Conservation (phyloP, 2,888 invertebrate genomes). For the Stegana nigrithorax region DNA sequence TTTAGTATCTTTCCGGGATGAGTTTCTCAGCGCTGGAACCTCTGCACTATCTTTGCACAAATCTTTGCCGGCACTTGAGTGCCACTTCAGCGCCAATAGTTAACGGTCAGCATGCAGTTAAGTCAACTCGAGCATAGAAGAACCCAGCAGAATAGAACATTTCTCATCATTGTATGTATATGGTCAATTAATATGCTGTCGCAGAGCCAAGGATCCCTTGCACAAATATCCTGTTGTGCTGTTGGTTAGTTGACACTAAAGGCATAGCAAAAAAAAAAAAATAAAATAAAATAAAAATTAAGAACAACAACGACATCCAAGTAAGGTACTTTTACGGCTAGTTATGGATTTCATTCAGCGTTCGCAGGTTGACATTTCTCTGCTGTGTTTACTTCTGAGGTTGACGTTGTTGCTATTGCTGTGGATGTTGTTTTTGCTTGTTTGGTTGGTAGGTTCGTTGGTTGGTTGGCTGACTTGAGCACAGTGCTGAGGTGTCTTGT, state of each 20-base stretch:
- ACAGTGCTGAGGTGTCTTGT: constrained; percentile 41
- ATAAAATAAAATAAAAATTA: constrained; percentile 56
- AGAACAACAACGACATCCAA: constrained; percentile 39
- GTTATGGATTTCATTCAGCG: constrained; percentile 35
- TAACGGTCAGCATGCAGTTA: constrained; percentile 8
- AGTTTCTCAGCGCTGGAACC: constrained; percentile 24
- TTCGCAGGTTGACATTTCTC: constrained; percentile 52
- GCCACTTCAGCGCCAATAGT: constrained; percentile 27
- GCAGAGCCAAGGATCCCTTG: constrained; percentile 18
- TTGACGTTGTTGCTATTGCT: neutral
- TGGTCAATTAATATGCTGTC: constrained; percentile 53
- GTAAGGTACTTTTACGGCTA: constrained; percentile 48
- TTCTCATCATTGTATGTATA: constrained; percentile 49
- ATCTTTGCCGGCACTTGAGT: constrained; percentile 53
- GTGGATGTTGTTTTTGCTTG: neutral
- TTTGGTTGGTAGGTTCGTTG: neutral
- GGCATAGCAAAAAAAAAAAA: constrained; percentile 1
- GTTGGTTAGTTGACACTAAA: constrained; percentile 54
- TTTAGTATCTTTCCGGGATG: constrained; percentile 40
- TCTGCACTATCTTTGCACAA: constrained; percentile 43
- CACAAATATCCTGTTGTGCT: constrained; percentile 53
- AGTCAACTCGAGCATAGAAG: constrained; percentile 41
- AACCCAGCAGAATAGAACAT: too few relatives aligned
- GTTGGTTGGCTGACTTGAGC: neutral
- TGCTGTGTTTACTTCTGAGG: constrained; percentile 33